Evolutionary conservation across 1,140 invertebrate genomes (phyloP), one percentile per base, ranked within the genome.

Genomic region (Sitobion miscanthi): DNA sequence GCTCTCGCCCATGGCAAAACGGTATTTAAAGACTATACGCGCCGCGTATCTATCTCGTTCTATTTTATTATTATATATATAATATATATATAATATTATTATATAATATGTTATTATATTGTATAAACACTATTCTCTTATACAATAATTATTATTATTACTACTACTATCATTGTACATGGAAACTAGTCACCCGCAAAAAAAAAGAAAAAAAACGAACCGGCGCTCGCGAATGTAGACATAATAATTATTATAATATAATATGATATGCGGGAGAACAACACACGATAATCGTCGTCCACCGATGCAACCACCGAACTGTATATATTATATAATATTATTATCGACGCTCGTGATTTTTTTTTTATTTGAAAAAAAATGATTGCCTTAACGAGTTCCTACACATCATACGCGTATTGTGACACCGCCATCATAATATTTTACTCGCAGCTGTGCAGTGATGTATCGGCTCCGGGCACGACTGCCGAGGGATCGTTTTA

Each of bases 131-230:
- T 23, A 35, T 89, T 89, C 17, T 89, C n/a, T 89, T 42, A 90
- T 30, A 42, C 23, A 25, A 38, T 62, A 89, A 62, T 25, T 69
- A 45, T 90, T 25, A 45, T 42, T 62, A 90, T 35, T 42, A 69
- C 21, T 45, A 90, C 35, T 69, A 62, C 23, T 69, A 90, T 69
- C 42, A 21, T 69, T 90, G 89, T 90, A 45, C 89, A 54, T 25
- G 87, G 49, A 89, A 89, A 89, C 87, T 89, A 89, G 87, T 89
- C 87, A 89, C 49, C 49, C 14, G 30, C 30, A 77, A 85, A 25
- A 30, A 14, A 25, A 25, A 25, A 11, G 14, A 25, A 11, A 45
- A 49, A 47, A 86, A 47, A 87, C 30, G 45, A 30, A 30, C 42
- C 85, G 30, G 14, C 52, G 14, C 17, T 0, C 38, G 17, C 14